Evolutionary conservation across 2,888 invertebrate species (phyloP).

Genomic region (Automeris io): DNA sequence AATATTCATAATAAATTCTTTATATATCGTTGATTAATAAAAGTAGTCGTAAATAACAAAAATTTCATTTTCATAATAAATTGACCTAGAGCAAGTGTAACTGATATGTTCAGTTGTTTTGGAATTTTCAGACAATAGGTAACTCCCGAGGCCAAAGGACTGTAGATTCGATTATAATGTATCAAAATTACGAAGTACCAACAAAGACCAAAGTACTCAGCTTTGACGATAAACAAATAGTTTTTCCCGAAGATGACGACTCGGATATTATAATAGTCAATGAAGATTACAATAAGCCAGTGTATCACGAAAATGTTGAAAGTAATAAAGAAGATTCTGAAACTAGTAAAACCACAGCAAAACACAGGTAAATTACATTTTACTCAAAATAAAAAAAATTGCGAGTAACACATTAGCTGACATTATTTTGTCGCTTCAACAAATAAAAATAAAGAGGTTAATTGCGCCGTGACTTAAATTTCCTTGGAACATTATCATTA

Average conservation of each 20-base stretch:
- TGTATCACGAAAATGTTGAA: conserved; percentile 39
- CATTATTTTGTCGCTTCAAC: too few relatives aligned
- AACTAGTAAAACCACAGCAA: conserved; percentile 32
- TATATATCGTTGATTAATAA: background rate
- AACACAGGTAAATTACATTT: conserved; percentile 24
- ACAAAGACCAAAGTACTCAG: conserved; percentile 48
- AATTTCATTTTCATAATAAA: background rate
- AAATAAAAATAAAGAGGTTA: too few relatives aligned
- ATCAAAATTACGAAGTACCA: conserved; percentile 56
- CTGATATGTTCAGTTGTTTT: conserved; percentile 84
- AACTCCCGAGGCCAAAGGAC: conserved; percentile 84
- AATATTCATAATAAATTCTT: background rate
- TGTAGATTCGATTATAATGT: conserved; percentile 61
- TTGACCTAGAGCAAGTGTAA: conserved; percentile 35
- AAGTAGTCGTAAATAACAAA: background rate
- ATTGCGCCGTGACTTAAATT: too few relatives aligned
- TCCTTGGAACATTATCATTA: too few relatives aligned
- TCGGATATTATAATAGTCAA: conserved; percentile 67
- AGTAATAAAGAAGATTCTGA: conserved; percentile 31
- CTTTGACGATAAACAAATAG: conserved; percentile 56
- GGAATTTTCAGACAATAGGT: conserved; percentile 87
- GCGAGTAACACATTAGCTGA: too few relatives aligned
- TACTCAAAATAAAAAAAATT: background rate
- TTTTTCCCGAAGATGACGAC: conserved; percentile 61
- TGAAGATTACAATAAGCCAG: conserved; percentile 53